These are phyloP conservation scores for Drosophila sproati DNA, from an alignment of 1,140 invertebrate species.

Conservation along the genomic window DNA sequence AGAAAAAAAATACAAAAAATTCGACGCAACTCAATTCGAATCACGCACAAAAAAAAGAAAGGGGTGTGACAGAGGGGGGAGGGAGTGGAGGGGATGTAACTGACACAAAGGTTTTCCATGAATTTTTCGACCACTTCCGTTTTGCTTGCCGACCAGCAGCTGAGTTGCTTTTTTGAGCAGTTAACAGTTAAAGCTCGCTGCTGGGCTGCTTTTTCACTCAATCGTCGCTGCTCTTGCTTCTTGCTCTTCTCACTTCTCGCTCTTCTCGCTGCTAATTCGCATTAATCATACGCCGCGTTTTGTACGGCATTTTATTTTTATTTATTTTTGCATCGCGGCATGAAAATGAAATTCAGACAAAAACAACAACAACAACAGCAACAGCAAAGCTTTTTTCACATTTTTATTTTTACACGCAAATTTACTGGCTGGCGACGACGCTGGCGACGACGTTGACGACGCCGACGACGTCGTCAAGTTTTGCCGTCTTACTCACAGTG, in stretches of 20 bases:
- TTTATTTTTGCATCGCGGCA: slow-evolving; percentile 54
- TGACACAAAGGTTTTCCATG: slow-evolving; percentile 70
- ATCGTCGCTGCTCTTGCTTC: slow-evolving; percentile 34
- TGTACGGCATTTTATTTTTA: slow-evolving; percentile 63
- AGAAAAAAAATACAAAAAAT: neutral
- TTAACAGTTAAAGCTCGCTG: slow-evolving; percentile 30
- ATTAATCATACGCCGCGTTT: slow-evolving; percentile 80
- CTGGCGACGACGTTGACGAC: neutral
- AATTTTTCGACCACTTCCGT: slow-evolving; percentile 76
- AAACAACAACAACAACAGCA: slow-evolving; percentile 31
- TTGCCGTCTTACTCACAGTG: neutral
- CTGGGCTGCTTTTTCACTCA: slow-evolving; percentile 6
- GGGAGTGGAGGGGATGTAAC: slow-evolving; percentile 11
- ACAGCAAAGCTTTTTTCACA: slow-evolving; percentile 62
- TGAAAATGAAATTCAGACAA: slow-evolving; percentile 69
- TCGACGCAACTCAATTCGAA: slow-evolving; percentile 34
- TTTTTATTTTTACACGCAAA: slow-evolving; percentile 79
- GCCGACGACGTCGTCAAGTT: neutral
- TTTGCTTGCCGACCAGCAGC: slow-evolving; percentile 31
- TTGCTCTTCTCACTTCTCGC: slow-evolving; percentile 26
- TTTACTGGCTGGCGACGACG: slow-evolving; percentile 53
- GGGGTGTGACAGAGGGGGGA: neutral
- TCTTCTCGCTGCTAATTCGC: slow-evolving; percentile 67
- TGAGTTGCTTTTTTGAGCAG: slow-evolving; percentile 3
- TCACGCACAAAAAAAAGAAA: slow-evolving; percentile 9